Base-by-base conservation (phyloP, 2,888 invertebrate genomes). In the Ceratothoa steindachneri region DNA sequence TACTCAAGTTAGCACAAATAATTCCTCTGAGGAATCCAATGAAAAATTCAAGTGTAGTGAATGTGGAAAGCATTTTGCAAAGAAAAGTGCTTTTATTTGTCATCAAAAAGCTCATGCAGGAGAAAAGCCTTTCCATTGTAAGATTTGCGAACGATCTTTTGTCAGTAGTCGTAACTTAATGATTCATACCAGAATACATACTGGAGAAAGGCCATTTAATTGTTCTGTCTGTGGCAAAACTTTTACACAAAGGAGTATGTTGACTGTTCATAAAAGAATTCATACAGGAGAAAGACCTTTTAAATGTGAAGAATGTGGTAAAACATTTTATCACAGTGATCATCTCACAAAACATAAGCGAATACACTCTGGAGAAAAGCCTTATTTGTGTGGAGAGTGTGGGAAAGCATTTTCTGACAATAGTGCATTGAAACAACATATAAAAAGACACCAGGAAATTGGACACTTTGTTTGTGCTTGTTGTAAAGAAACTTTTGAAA, bases 241-340 rank as follows among this genome's bases (percentile, higher is more conserved):
- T 29, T 79, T 79, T 30, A 76, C 76, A 4, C 76, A 74, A 68
- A 41, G 76, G 24, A 74, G 72, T 28, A 72, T 76, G 76, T 69
- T 79, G 28, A 76, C 75, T 1, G 76, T 76, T 22, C 78, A 79
- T 51, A 53, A 28, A 27, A 71, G 78, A 19, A 75, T 70, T 9
- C 78, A 79, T 68, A 79, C 78, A 9, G 78, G 78, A 15, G 78
- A 79, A 64, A 30, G 76, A 51, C 78, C 78, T 3, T 79, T 72
- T 68, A 64, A 76, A 3, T 79, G 78, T 65, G 70, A 65, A 65
- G 73, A 75, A 51, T 79, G 78, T 68, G 78, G 78, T 7, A 74
- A 76, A 29, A 67, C 78, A 15, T 79, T 79, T 70, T 76, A 74
- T 30, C 76, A 75, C 31, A 76, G 72, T 41, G 78, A 79, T 30